A percentile compares a stretch with the other conserved stretches of the same genome.
phyloP scores from a whole-genome alignment of 2,888 invertebrate genomes.

The Meganola albula region DNA sequence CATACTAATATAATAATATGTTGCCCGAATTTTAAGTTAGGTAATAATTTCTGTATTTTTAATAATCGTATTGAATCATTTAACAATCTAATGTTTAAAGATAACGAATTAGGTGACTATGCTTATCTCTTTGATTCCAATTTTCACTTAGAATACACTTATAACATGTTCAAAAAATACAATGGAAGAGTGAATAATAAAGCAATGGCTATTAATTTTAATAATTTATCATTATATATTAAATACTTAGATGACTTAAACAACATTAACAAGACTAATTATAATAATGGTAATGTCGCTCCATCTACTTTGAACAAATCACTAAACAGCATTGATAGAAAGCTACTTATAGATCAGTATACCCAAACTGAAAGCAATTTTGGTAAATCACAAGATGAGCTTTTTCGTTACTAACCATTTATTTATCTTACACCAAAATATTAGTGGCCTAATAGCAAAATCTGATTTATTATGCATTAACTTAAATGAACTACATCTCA shows the following conservation, averaged over 20 bases:
- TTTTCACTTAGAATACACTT: neutral
- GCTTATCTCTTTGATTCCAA: conserved; percentile 5
- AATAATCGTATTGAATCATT: conserved; percentile 1
- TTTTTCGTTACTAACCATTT: neutral
- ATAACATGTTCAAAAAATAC: conserved; percentile 1
- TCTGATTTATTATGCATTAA: neutral
- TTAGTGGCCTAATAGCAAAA: neutral
- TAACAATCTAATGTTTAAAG: conserved; percentile 2
- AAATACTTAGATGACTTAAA: neutral
- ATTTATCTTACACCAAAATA: neutral
- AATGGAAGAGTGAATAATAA: conserved; percentile 1
- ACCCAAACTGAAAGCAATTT: neutral
- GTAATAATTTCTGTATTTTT: neutral
- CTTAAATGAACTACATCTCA: neutral
- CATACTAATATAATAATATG: conserved; percentile 4
- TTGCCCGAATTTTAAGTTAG: conserved; percentile 1
- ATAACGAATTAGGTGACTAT: neutral
- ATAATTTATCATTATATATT: too few relatives aligned
- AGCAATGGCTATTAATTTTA: neutral
- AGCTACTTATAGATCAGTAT: too few relatives aligned
- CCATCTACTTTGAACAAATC: too few relatives aligned
- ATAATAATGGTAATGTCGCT: too few relatives aligned
- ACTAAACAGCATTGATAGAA: too few relatives aligned
- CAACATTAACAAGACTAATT: neutral
- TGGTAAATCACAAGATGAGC: conserved; percentile 21